A percentile compares a stretch with the other conserved stretches of the same genome.
phyloP scores from a whole-genome alignment of 2,888 invertebrate species.

The Xylota sylvarum region DNA sequence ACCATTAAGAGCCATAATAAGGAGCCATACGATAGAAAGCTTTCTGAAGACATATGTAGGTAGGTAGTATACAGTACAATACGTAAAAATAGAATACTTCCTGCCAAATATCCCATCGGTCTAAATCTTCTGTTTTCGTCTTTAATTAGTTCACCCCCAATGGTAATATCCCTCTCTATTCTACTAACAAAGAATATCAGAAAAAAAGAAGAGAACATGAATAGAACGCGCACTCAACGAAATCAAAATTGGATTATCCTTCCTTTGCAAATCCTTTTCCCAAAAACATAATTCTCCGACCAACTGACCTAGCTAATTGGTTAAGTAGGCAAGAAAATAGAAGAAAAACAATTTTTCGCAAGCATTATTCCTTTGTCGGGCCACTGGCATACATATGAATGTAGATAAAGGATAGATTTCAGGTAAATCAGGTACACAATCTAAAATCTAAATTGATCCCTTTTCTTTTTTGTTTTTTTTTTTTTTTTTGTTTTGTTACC shows the following conservation, averaged over 20 bases:
- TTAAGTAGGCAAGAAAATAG: slow-evolving; percentile 72
- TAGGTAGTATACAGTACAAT: no score
- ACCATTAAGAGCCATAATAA: no score
- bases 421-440: slow-evolving; percentile 75
- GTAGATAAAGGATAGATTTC: slow-evolving; percentile 57
- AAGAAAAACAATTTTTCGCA: slow-evolving; percentile 54
- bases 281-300: slow-evolving; percentile 49
- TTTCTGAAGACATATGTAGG: no score
- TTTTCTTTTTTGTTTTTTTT: slow-evolving; percentile 7
- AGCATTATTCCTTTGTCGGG: slow-evolving; percentile 69
- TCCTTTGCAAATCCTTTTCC: slow-evolving; percentile 65
- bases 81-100: neutral
- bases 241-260: slow-evolving; percentile 77
- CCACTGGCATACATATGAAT: slow-evolving; percentile 5
- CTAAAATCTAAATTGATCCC: slow-evolving; percentile 75
- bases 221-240: slow-evolving; percentile 66
- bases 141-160: slow-evolving; percentile 48
- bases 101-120: neutral
- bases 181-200: neutral
- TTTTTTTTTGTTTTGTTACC: slow-evolving; percentile 4
- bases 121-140: neutral
- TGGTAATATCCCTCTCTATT: slow-evolving; percentile 34
- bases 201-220: neutral
- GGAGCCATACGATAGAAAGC: no score
- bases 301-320: slow-evolving; percentile 77